Conservation (phyloP, 92 coral and sea anemone genomes). For the Porites rus region DNA sequence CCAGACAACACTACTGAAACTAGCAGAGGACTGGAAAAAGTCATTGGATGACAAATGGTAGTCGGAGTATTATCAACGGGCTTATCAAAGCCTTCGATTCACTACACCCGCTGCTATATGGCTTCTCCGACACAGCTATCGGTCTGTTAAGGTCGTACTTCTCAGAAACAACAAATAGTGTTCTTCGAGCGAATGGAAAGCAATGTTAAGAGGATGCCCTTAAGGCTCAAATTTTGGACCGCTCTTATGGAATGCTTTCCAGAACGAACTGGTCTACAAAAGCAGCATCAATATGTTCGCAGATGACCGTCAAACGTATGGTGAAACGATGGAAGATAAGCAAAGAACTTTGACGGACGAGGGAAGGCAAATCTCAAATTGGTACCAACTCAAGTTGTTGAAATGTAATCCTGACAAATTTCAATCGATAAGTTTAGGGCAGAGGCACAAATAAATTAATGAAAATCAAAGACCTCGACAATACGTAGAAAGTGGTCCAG, state of each 20-base stretch:
- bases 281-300: slow-evolving; percentile 4
- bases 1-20: slow-evolving; percentile 21
- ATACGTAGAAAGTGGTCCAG: neutral
- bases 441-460: neutral
- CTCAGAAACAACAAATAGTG: neutral
- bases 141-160: neutral
- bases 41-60: slow-evolving; percentile 17
- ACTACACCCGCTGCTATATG: neutral
- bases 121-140: neutral
- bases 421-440: slow-evolving; percentile 2
- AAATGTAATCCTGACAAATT: slow-evolving; percentile 18
- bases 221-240: neutral
- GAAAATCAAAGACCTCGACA: neutral
- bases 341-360: slow-evolving; percentile 28
- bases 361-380: slow-evolving; percentile 19
- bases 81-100: slow-evolving; percentile 5
- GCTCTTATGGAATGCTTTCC: neutral
- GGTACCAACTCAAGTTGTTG: slow-evolving; percentile 31
- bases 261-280: slow-evolving; percentile 22
- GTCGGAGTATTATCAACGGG: slow-evolving; percentile 20
- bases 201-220: neutral
- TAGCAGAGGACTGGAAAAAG: slow-evolving; percentile 7
- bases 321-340: slow-evolving; percentile 29
- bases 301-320: slow-evolving; percentile 29
- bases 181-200: neutral